phyloP scores from a whole-genome alignment of 1,140 invertebrate species.

The Drosophila watanabei region DNA sequence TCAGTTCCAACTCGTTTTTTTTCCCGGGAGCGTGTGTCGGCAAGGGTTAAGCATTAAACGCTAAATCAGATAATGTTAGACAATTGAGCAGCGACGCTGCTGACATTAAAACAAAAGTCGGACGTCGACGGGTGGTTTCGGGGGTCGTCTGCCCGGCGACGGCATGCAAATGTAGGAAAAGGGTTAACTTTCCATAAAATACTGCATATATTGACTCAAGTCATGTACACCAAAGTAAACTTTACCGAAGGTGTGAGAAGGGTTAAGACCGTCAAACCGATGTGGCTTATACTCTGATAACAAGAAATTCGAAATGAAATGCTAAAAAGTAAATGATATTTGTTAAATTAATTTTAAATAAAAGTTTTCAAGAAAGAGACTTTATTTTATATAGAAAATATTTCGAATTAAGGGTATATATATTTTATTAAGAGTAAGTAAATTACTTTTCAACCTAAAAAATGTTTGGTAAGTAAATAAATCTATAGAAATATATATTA shows the following conservation, averaged over 20 bases:
- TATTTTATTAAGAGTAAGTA: too few species aligned
- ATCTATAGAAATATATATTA: not conserved
- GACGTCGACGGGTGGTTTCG: constrained; percentile 14
- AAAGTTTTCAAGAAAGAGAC: not conserved
- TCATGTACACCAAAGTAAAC: constrained; percentile 70
- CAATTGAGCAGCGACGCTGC: constrained; percentile 78
- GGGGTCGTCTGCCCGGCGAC: constrained; percentile 37
- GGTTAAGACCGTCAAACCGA: not conserved
- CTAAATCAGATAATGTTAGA: constrained; percentile 84
- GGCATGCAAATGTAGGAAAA: constrained; percentile 73
- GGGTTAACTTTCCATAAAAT: constrained; percentile 76
- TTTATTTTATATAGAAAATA: not conserved
- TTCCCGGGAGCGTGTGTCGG: constrained; percentile 62
- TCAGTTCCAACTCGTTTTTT: constrained; percentile 10
- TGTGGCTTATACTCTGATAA: not conserved
- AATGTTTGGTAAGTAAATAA: not conserved
- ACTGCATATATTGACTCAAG: constrained; percentile 82
- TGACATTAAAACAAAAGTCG: constrained; percentile 80
- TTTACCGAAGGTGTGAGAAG: not conserved
- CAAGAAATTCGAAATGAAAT: not conserved
- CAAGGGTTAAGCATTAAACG: constrained; percentile 82
- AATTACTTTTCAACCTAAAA: not conserved
- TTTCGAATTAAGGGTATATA: not conserved
- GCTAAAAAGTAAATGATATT: accelerated
- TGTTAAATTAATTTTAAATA: not conserved